These are phyloP conservation scores for Platysternon megacephalum DNA, from an alignment of 2,113 vertebrate genomes.

Conservation along the genomic window DNA sequence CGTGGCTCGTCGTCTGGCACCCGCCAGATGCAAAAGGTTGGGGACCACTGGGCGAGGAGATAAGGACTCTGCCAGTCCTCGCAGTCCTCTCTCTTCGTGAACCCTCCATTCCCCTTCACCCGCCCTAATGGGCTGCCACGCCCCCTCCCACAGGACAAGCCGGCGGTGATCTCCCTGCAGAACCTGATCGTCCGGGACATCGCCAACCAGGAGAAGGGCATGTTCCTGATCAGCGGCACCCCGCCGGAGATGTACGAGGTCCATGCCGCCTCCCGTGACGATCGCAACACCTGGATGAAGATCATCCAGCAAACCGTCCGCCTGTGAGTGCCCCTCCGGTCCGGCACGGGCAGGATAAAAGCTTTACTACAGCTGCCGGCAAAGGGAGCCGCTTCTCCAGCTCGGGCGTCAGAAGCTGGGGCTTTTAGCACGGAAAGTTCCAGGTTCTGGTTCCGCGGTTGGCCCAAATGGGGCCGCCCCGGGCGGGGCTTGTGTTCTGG, in stretches of 20 bases:
- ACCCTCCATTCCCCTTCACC: not conserved
- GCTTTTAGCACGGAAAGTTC: not conserved
- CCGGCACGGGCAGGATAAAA: not conserved
- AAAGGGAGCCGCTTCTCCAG: not conserved
- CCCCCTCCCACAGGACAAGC: conserved; percentile 82
- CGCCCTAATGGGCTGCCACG: not conserved
- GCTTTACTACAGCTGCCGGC: not conserved
- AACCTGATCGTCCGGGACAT: conserved; percentile 92
- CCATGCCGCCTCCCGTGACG: conserved; percentile 87
- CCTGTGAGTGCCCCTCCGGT: conserved; percentile 79
- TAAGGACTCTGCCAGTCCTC: not conserved
- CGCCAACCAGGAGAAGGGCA: conserved; percentile 93
- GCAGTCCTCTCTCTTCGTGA: not conserved
- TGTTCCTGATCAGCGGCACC: conserved; percentile 89
- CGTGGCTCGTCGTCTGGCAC: too few species aligned
- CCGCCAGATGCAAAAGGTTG: too few species aligned
- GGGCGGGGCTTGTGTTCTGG: not conserved
- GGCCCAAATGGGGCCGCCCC: not conserved
- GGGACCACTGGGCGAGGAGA: not conserved
- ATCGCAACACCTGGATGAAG: conserved; percentile 89
- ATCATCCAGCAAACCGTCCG: conserved; percentile 86
- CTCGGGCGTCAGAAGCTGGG: not conserved
- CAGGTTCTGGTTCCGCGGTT: not conserved
- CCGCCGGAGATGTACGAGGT: conserved; percentile 96
- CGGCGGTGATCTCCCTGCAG: conserved; percentile 88